phyloP scores from a whole-genome alignment of 2,113 vertebrate species.

The Equus quagga region DNA sequence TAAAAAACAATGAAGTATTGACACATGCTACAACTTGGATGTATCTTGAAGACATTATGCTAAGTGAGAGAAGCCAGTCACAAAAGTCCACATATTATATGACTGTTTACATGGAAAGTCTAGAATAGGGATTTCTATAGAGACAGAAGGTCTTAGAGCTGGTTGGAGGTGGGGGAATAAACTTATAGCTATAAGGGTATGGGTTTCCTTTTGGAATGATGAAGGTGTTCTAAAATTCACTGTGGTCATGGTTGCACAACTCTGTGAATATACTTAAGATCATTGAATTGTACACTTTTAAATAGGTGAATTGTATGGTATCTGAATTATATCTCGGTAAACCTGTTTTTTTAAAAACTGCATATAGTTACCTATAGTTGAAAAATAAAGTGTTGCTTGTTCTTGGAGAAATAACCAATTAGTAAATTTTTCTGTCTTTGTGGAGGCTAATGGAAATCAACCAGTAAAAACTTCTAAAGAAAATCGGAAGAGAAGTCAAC shows the following conservation, averaged over 20 bases:
- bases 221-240: slow-evolving; percentile 45
- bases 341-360: slow-evolving; percentile 1
- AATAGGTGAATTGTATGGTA: neutral
- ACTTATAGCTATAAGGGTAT: neutral
- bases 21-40: slow-evolving; percentile 20
- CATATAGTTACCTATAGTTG: neutral
- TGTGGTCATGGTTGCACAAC: neutral
- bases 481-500: slow-evolving; percentile 67
- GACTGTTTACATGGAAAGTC: slow-evolving; percentile 16
- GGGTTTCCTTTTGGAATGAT: neutral
- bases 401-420: slow-evolving; percentile 61
- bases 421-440: slow-evolving; percentile 59
- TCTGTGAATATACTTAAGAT: slow-evolving; percentile 42
- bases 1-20: slow-evolving; percentile 45
- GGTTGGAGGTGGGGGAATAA: neutral
- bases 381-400: slow-evolving; percentile 48
- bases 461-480: slow-evolving; percentile 69
- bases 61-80: slow-evolving; percentile 26
- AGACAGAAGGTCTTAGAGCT: neutral
- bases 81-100: slow-evolving; percentile 2
- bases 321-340: slow-evolving; percentile 46
- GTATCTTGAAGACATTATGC: slow-evolving; percentile 16
- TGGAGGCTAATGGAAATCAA: slow-evolving; percentile 71
- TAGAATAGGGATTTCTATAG: slow-evolving; percentile 26
- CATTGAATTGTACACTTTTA: neutral